Conservation (phyloP, 2,797 vertebrate species). For the Syndactyla subalaris region DNA sequence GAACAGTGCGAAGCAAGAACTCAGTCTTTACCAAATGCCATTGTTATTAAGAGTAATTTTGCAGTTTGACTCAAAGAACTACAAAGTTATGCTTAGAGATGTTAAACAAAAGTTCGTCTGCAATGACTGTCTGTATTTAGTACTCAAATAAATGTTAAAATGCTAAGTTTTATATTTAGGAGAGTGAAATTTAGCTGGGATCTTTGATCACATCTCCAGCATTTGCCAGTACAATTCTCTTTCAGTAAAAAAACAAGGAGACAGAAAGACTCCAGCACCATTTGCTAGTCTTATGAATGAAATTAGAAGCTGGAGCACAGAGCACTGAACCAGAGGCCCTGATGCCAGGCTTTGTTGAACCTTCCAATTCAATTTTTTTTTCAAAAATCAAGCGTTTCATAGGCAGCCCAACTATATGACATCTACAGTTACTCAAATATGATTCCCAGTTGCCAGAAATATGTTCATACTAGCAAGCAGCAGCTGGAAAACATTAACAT, state of each 20-base stretch:
- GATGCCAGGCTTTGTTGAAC: background rate
- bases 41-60: background rate
- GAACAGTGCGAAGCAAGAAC: background rate
- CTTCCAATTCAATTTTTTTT: background rate
- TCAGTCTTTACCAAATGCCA: background rate
- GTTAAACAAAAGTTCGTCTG: background rate
- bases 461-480: background rate
- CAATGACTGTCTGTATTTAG: background rate
- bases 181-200: background rate
- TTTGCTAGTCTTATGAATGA: background rate
- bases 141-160: background rate
- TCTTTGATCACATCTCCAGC: background rate
- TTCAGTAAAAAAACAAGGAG: background rate
- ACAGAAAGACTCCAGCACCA: background rate
- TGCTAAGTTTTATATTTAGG: background rate
- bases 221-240: background rate
- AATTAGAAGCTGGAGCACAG: background rate
- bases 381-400: background rate
- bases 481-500: constrained; percentile 13
- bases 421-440: background rate
- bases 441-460: background rate
- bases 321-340: background rate
- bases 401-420: background rate
- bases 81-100: background rate
- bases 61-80: background rate